These are phyloP conservation scores for Echinometra lucunter DNA, from an alignment of 53 echinoderm and acorn worm genomes.

Conservation along the genomic window DNA sequence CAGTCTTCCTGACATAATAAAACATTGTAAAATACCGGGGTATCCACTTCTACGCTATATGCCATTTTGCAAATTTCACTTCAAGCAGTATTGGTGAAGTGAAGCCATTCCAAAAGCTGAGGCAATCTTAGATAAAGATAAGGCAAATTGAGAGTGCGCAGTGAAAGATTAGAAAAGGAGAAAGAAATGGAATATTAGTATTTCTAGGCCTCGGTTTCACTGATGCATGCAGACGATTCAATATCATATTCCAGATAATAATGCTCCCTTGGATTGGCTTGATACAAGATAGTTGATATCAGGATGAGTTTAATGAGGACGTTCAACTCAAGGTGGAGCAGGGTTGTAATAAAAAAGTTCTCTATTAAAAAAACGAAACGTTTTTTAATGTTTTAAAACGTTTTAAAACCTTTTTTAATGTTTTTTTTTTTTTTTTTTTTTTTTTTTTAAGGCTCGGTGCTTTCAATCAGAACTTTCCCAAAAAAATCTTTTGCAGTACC, in stretches of 20 bases:
- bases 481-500: too few relatives aligned
- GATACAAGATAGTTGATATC: background rate
- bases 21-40: background rate
- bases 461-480: too few relatives aligned
- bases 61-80: conserved; percentile 23
- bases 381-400: too few relatives aligned
- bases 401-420: too few relatives aligned
- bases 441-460: too few relatives aligned
- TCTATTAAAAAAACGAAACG: too few relatives aligned
- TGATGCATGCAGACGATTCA: background rate
- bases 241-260: background rate
- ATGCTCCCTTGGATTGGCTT: background rate
- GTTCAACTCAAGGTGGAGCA: background rate
- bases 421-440: too few relatives aligned
- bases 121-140: background rate
- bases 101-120: background rate
- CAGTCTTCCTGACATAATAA: background rate
- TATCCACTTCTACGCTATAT: background rate
- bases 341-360: background rate
- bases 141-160: background rate
- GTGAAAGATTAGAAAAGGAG: background rate
- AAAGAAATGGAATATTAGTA: background rate
- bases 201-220: background rate
- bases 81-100: background rate
- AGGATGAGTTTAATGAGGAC: background rate